Base-by-base conservation (phyloP, 2,113 vertebrate species). In the Thermophis baileyi region DNA sequence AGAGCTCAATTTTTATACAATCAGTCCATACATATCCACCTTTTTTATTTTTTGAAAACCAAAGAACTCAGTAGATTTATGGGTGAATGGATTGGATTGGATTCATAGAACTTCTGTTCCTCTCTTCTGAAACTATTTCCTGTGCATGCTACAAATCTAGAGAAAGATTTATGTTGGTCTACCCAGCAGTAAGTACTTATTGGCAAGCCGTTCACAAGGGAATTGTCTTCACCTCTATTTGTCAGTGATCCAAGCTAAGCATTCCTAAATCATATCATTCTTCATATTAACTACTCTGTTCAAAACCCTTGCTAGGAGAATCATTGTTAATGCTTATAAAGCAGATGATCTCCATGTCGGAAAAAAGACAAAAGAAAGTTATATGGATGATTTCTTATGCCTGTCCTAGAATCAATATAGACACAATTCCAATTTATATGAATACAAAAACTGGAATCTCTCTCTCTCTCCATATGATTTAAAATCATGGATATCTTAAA, bases 401-500 rank as follows among this genome's bases (percentile, higher is more conserved):
- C 47, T 94, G 92, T 94, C 85, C 50, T 93, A 85, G 93, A 96
- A 95, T 57, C 89, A 12, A 0, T 85, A 44, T 92, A 90, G 60
- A 50, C 57, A 44, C 94, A 92, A 93, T 92, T 94, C 87, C 49
- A 86, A 69, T 95, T 97, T 94, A 18, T 50, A 94, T 94, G 96
- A 93, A 92, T 93, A 35, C 27, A 69, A 18, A 69, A 35, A 35
- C 63, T 69, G 63, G 30, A 69, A 69, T 81, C 10, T 69, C 1
- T 69, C 1, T 57, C 7, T 69, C 12, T 74, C 2, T 69, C 30
- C 57, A 16, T n/a, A n/a, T 88, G 96, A 96, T 96, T 92, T 95
- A 95, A 97, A 96, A 95, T 97, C 97, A 96, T 40, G 91, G 89
- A 90, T 96, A 91, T 74, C 89, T 97, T 95, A 96, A 97, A 97